Evolutionary conservation across 2,113 vertebrate species (phyloP).

Genomic region (Orycteropus afer): DNA sequence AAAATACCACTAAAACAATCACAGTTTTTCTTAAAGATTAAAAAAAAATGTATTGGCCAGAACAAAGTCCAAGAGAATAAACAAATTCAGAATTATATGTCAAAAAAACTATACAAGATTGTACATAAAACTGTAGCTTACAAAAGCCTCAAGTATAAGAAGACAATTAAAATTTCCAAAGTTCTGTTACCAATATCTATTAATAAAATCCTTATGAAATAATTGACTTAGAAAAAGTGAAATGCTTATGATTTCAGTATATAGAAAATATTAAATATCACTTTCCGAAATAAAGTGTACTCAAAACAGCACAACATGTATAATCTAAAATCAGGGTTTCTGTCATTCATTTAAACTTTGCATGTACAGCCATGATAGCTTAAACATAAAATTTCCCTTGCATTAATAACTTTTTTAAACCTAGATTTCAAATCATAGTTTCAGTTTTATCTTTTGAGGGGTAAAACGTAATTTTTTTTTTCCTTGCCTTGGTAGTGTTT

Average conservation of each 20-base stretch:
- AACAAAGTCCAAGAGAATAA: slow-evolving; percentile 82
- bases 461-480: background rate
- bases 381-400: slow-evolving; percentile 53
- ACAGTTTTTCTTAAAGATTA: slow-evolving; percentile 82
- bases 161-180: slow-evolving; percentile 71
- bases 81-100: slow-evolving; percentile 79
- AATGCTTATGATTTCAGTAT: slow-evolving; percentile 69
- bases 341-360: slow-evolving; percentile 72
- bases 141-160: slow-evolving; percentile 71
- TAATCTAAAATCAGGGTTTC: slow-evolving; percentile 57
- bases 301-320: slow-evolving; percentile 63
- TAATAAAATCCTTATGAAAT: slow-evolving; percentile 70
- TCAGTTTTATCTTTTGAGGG: slow-evolving; percentile 53
- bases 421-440: slow-evolving; percentile 51
- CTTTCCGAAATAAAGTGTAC: slow-evolving; percentile 72
- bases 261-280: slow-evolving; percentile 70
- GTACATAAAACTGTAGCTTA: slow-evolving; percentile 78
- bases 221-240: slow-evolving; percentile 79
- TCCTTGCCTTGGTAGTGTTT: background rate
- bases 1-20: slow-evolving; percentile 84
- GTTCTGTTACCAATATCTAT: slow-evolving; percentile 70
- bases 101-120: slow-evolving; percentile 80
- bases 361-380: slow-evolving; percentile 58
- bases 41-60: slow-evolving; percentile 81
- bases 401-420: slow-evolving; percentile 6